Evolutionary conservation across 2,888 invertebrate genomes (phyloP).

Genomic region (Cybosia mesomella): DNA sequence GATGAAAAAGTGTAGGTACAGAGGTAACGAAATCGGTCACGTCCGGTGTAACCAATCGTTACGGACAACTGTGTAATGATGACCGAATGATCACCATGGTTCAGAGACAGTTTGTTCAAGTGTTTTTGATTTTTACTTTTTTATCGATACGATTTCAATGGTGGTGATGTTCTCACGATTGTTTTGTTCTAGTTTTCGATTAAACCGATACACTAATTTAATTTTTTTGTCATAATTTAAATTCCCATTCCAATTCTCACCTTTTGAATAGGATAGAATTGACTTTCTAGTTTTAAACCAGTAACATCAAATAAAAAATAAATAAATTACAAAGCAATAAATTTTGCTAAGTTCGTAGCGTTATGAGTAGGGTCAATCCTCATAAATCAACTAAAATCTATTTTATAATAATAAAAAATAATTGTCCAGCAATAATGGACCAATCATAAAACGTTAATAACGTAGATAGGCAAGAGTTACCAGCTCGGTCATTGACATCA

Average conservation of each 20-base stretch:
- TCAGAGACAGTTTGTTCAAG: constrained; percentile 22
- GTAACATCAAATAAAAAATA: too few relatives aligned
- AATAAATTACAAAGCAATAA: too few relatives aligned
- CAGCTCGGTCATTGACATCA: constrained; percentile 7
- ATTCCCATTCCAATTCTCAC: too few relatives aligned
- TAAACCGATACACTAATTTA: not conserved
- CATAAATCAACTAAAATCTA: not conserved
- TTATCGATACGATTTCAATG: not conserved
- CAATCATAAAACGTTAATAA: constrained; percentile 13
- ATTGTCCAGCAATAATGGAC: constrained; percentile 22
- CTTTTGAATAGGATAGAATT: not conserved
- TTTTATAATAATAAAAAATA: not conserved
- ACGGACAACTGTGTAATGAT: constrained; percentile 35
- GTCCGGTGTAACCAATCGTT: constrained; percentile 28
- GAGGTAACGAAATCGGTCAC: constrained; percentile 16
- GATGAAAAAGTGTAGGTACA: not conserved
- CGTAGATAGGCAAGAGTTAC: not conserved
- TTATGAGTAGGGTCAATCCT: not conserved
- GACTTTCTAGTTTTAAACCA: not conserved
- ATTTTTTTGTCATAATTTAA: too few relatives aligned
- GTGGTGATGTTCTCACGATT: constrained; percentile 1
- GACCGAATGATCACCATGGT: constrained; percentile 39
- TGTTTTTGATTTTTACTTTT: constrained; percentile 3
- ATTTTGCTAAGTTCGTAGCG: not conserved
- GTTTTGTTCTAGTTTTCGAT: not conserved